A percentile compares a stretch with the other conserved stretches of the same genome.
phyloP scores from a whole-genome alignment of 2,113 vertebrate genomes.

The Boulengeromyrus knoepffleri region DNA sequence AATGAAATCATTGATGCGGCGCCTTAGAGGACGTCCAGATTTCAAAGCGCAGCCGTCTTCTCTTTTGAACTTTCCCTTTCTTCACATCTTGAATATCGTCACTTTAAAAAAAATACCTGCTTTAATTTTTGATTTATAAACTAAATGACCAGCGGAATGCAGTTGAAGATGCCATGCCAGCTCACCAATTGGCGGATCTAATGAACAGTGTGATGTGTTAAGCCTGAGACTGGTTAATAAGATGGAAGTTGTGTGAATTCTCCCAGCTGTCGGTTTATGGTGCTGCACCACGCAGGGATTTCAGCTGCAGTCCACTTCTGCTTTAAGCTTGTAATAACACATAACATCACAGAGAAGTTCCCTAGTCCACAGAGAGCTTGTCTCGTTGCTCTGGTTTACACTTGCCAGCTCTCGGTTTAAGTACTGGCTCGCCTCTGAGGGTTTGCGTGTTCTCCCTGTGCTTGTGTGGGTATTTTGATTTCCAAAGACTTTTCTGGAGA shows the following conservation, averaged over 20 bases:
- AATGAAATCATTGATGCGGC: slow-evolving; percentile 14
- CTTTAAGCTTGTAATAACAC: not conserved
- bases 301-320: not conserved
- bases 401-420: not conserved
- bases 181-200: not conserved
- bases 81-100: not conserved
- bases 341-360: not conserved
- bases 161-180: not conserved
- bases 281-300: not conserved
- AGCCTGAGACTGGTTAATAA: not conserved
- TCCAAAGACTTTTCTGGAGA: not conserved
- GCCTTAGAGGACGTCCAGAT: slow-evolving; percentile 67
- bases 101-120: not conserved
- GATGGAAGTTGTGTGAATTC: not conserved
- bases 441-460: not conserved
- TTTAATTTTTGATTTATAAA: not conserved
- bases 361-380: not conserved
- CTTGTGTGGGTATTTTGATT: not conserved
- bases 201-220: slow-evolving; percentile 1
- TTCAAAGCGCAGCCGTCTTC: not conserved
- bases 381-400: not conserved
- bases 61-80: not conserved
- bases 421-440: not conserved
- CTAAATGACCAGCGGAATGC: not conserved
- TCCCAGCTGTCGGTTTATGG: too few species aligned